Evolutionary conservation across 30 jellyfish, hydroid and myxozoan species (phyloP), one percentile per base, ranked within the genome.

Genomic region (Morbakka virulenta): DNA sequence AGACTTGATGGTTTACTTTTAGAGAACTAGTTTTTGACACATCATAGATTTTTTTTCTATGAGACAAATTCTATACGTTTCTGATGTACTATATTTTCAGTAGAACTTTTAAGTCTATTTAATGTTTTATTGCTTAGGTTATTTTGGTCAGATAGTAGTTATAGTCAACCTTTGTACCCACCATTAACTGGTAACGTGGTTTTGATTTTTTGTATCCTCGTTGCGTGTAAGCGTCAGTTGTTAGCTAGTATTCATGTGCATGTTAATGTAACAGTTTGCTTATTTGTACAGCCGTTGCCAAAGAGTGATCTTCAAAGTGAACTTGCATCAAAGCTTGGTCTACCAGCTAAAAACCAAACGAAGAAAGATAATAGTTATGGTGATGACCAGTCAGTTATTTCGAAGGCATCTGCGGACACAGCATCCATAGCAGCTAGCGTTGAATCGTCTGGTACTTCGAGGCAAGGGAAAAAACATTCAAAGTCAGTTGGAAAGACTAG

Each of bases 271-370:
- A n/a, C n/a, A n/a, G n/a, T n/a, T n/a, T n/a, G n/a, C n/a, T n/a
- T n/a, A n/a, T n/a, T n/a, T n/a, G n/a, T n/a, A 2, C 76, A 84
- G 95, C 81, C 85, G 31, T 68, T 66, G 69, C 74, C 95, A 23
- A 84, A 87, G 88, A 36, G 23, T 27, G 90, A 70, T 67, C 67
- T 93, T 23, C 99, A 93, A 73, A 86, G 96, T 4, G 99, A 93
- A 49, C 72, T 93, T 25, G 97, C 97, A 0, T 83, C 99, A 17
- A 93, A 93, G 49, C 84, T 93, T 14, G 97, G 99, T 12, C 30
- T 86, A 17, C 85, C 36, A 50, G 76, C 74, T 20, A 71, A 65
- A 47, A 33, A 27, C 11, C 62, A 90, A 30, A 48, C 73, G 29
- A 69, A 53, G 63, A 34, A 32, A 3, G 33, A 50, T 30, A 2